These are phyloP conservation scores for Microvelia longipes DNA, from an alignment of 1,140 invertebrate species.

Conservation along the genomic window DNA sequence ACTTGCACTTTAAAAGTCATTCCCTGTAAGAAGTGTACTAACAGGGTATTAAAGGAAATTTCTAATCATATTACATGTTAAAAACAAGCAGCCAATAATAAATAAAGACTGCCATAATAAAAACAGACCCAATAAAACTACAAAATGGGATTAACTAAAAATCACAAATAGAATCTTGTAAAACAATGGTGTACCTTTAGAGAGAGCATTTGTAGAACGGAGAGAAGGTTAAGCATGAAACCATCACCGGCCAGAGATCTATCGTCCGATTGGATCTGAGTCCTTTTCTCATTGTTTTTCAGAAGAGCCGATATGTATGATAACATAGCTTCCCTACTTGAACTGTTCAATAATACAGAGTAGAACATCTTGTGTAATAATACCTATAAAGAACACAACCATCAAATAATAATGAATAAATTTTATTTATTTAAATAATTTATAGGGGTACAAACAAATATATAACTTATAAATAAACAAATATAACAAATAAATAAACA, in stretches of 20 bases:
- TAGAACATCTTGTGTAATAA: slow-evolving; percentile 70
- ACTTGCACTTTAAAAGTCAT: too few species aligned
- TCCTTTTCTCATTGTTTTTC: slow-evolving; percentile 65
- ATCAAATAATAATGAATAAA: slow-evolving; percentile 1
- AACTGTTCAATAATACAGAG: slow-evolving; percentile 61
- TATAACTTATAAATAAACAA: background rate
- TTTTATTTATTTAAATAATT: background rate
- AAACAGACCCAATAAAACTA: too few species aligned
- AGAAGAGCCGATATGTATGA: slow-evolving; percentile 62
- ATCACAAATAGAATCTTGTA: too few species aligned
- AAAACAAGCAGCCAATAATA: too few species aligned
- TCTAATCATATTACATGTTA: too few species aligned
- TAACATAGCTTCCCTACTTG: slow-evolving; percentile 55
- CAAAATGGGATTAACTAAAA: too few species aligned
- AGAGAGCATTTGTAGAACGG: slow-evolving; percentile 59
- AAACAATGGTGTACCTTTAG: slow-evolving; percentile 22
- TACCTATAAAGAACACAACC: slow-evolving; percentile 26
- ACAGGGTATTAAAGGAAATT: too few species aligned
- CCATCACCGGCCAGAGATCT: slow-evolving; percentile 73
- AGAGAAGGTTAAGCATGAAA: slow-evolving; percentile 85
- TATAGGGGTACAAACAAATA: background rate
- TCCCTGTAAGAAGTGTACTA: too few species aligned
- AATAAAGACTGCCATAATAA: too few species aligned
- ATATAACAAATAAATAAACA: background rate
- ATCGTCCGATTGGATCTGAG: slow-evolving; percentile 79